These are phyloP conservation scores for Bubo blakistoni DNA, from an alignment of 2,113 vertebrate species.

Conservation along the genomic window DNA sequence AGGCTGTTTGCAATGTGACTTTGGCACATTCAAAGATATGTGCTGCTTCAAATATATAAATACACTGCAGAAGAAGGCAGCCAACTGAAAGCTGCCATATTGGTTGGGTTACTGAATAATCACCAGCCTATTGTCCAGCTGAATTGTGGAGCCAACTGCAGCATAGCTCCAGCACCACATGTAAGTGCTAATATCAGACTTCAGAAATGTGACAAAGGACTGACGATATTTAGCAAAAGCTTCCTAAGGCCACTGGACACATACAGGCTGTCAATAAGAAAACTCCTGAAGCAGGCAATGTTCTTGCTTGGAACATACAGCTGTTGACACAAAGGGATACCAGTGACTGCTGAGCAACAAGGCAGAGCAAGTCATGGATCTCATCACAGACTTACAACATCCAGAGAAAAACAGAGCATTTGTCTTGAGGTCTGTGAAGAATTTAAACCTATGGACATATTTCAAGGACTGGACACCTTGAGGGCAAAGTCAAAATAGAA, in stretches of 20 bases:
- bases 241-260: neutral
- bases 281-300: neutral
- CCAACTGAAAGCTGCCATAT: neutral
- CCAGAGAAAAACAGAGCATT: neutral
- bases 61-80: neutral
- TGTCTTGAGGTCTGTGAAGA: neutral
- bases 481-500: neutral
- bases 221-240: neutral
- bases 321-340: neutral
- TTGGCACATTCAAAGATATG: neutral
- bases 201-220: neutral
- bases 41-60: neutral
- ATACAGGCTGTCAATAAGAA: neutral
- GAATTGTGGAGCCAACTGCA: neutral
- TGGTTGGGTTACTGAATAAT: neutral
- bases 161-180: neutral
- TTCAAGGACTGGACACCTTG: neutral
- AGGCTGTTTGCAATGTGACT: slow-evolving; percentile 14
- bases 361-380: neutral
- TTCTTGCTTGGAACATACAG: neutral
- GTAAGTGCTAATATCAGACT: neutral
- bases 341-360: neutral
- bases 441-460: neutral
- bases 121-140: neutral
- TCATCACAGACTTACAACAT: neutral